Conservation (phyloP, 2,797 vertebrate species). For the Chaetophractus vellerosus region DNA sequence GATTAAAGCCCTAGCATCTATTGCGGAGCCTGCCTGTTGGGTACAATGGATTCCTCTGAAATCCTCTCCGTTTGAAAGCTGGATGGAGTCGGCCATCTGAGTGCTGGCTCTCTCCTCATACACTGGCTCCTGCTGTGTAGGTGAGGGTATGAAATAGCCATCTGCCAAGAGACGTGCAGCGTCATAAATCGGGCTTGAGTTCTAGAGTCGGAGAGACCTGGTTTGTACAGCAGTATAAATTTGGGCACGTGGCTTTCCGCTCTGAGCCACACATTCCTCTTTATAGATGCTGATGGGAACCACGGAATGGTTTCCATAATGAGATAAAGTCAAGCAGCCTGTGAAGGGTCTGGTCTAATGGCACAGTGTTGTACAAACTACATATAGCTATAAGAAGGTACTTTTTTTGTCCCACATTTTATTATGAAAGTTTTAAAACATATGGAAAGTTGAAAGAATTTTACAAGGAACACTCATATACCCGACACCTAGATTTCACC, state of each 20-base stretch:
- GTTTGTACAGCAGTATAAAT: fast-evolving
- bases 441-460: too few relatives aligned
- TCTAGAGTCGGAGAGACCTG: background rate
- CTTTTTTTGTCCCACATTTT: too few relatives aligned
- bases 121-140: background rate
- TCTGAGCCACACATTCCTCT: background rate
- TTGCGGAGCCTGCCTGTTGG: background rate
- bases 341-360: background rate
- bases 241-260: background rate
- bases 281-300: background rate
- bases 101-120: background rate
- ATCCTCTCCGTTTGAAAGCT: background rate
- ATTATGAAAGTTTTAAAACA: too few relatives aligned
- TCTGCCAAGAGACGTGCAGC: background rate
- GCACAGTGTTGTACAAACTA: background rate
- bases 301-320: background rate
- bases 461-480: too few relatives aligned
- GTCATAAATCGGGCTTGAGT: background rate
- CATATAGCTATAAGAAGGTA: background rate
- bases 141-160: background rate
- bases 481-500: too few relatives aligned
- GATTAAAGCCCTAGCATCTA: background rate
- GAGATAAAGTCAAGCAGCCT: background rate
- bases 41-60: background rate
- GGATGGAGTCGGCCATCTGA: background rate